Evolutionary conservation across 2,797 vertebrate species (phyloP).

Genomic region (Neosilurus hyrtlii): DNA sequence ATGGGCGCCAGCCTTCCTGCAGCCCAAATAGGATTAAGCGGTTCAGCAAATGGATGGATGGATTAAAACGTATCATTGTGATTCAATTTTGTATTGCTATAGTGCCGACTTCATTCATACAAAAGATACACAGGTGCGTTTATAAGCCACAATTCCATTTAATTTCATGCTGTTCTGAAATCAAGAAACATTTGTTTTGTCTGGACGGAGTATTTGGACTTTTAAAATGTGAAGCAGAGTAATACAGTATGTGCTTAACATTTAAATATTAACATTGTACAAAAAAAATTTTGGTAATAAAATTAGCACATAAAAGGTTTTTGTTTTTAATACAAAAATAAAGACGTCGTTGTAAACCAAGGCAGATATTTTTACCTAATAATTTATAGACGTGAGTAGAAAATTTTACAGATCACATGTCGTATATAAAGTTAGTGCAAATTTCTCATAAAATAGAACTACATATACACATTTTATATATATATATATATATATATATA

Average conservation of each 20-base stretch:
- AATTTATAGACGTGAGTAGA: conserved; percentile 42
- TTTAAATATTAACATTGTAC: conserved; percentile 36
- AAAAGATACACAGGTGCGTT: not conserved
- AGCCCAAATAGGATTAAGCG: too few species aligned
- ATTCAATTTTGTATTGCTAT: not conserved
- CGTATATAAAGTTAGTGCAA: conserved; percentile 53
- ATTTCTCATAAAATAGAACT: conserved; percentile 37
- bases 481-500: not conserved
- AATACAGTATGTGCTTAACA: conserved; percentile 25
- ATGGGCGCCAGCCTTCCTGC: too few species aligned
- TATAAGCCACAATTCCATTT: conserved; percentile 22
- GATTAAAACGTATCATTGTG: not conserved
- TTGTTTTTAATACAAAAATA: conserved; percentile 51
- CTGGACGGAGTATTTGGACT: conserved; percentile 30
- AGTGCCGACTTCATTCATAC: not conserved
- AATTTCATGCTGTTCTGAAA: conserved; percentile 4
- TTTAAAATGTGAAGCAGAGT: conserved; percentile 1
- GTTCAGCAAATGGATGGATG: too few species aligned
- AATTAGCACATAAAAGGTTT: conserved; percentile 24
- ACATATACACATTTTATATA: conserved; percentile 36
- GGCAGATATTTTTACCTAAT: conserved; percentile 23
- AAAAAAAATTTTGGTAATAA: conserved; percentile 43
- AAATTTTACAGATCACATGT: conserved; percentile 42
- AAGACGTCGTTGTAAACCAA: conserved; percentile 28
- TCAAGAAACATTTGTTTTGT: conserved; percentile 37